Base-by-base conservation (phyloP, 2,888 invertebrate species). In the Philhelius pedissequus region DNA sequence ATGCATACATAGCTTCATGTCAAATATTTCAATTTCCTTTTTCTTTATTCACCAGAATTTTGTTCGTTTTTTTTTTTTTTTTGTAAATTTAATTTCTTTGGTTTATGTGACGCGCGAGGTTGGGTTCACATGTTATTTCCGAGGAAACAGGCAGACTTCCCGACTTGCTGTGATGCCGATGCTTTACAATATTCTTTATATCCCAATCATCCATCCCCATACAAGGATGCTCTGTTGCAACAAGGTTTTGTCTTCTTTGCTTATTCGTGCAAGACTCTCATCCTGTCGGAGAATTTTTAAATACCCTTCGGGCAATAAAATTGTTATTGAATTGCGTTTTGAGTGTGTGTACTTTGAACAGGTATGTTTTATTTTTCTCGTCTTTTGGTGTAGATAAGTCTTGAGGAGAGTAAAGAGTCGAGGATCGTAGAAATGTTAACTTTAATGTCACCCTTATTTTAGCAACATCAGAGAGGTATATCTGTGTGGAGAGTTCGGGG, bases 51-150 rank as follows among this genome's bases (percentile, higher is more conserved):
- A 62, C 48, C 48, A 27, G 64, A 68, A 38, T 54, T n/a, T 52
- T 35, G 22, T 15, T 69, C 27, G 32, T 20, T 64, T 62, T 45
- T 20, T 32, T 56, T 50, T 64, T 48, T 38, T 54, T 60, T 84
- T 74, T 68, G 70, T 20, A 84, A 84, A 84, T 84, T 80, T 80
- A 84, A 84, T 84, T 84, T 84, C 76, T 84, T 84, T 68, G 75
- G 54, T 80, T 75, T 68, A 60, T 76, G 48, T 48, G 48, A 71
- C 70, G 35, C 70, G 35, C 32, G 7, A 35, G 27, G 58, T 70
- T 75, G 40, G 40, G 22, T 62, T 62, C 74, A 71, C 70, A 84
- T 75, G 70, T 79, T 70, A 75, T 84, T 79, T 74, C 79, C 66
- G 58, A 68, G 56, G 52, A 35, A 48, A 48, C 7, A 58, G 62